phyloP scores from a whole-genome alignment of 2,888 invertebrate genomes.

The Megamerina dolium region DNA sequence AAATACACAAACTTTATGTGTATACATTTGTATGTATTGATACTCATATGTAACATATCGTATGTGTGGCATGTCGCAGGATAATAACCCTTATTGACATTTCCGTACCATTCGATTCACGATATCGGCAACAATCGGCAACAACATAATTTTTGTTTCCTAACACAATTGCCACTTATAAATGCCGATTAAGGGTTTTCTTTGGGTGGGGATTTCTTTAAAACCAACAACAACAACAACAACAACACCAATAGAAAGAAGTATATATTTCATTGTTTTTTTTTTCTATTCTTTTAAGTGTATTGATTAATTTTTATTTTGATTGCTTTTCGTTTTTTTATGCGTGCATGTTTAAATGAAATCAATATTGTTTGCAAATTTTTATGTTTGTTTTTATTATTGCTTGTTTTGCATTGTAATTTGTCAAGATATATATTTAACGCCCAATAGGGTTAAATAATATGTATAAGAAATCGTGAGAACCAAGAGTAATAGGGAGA shows the following conservation, averaged over 20 bases:
- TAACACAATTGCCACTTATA: constrained; percentile 25
- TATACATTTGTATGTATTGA: neutral
- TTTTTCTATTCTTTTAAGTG: too few relatives aligned
- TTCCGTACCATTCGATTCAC: constrained; percentile 35
- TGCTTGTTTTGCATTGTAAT: constrained; percentile 11
- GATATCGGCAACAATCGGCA: too few relatives aligned
- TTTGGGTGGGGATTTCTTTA: neutral
- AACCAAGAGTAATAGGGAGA: too few relatives aligned
- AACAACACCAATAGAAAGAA: too few relatives aligned
- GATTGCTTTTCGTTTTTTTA: too few relatives aligned
- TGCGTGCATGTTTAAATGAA: too few relatives aligned
- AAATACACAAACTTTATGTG: neutral
- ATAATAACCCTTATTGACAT: constrained; percentile 24
- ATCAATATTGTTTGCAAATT: constrained; percentile 20
- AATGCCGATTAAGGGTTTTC: neutral
- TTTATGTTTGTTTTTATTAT: constrained; percentile 14
- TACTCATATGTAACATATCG: neutral
- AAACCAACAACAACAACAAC: too few relatives aligned
- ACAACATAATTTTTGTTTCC: too few relatives aligned
- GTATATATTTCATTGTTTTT: too few relatives aligned
- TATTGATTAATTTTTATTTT: constrained; percentile 24
- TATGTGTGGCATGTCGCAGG: constrained; percentile 8
- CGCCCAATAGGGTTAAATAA: neutral
- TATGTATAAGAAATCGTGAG: neutral
- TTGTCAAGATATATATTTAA: constrained; percentile 8